Evolutionary conservation across 2,113 vertebrate genomes (phyloP), one percentile per base, ranked within the genome.

Genomic region (Pantherophis guttatus): DNA sequence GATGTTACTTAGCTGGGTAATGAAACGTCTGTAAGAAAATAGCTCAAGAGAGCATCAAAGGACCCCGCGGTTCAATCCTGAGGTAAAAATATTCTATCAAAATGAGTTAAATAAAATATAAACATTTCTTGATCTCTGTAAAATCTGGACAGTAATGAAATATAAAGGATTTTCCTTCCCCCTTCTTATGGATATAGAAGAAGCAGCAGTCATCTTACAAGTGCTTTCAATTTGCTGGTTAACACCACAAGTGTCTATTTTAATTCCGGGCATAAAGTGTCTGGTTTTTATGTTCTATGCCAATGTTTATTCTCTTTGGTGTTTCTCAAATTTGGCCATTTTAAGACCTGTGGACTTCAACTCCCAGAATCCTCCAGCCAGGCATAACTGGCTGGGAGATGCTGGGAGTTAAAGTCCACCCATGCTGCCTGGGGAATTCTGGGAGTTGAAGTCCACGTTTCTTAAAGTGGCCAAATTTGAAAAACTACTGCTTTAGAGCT

Each of bases 181-280:
- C 5, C 5, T 7, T 9, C n/a, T 21, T 48, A 1, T 9, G 88
- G 21, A 53, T 62, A 52, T 26, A 24, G 9, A 29, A 58, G 88
- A 19, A 21, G 13, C 48, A 53, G 13, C 21, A 26, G 55, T 5
- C 29, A 44, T 44, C 21, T 54, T 54, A 55, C 1, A 5, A 8
- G n/a, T 8, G 9, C 48, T 57, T 86, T 90, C 13, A 58, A 26
- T 54, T 89, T 75, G 81, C 88, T 90, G 88, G 54, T 86, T 53
- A 90, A 90, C 92, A 90, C 54, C 88, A 33, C 29, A 90, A 93
- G 53, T 86, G 75, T 90, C 48, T 85, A 75, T 54, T 62, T 62
- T 52, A 53, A 59, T 21, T 21, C 29, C 57, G 7, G 86, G 87
- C 89, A 39, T 19, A 29, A 26, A 19, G 1, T 17, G 50, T n/a